These are phyloP conservation scores for Diarsia dahlii DNA, from an alignment of 2,888 invertebrate species.

Conservation along the genomic window DNA sequence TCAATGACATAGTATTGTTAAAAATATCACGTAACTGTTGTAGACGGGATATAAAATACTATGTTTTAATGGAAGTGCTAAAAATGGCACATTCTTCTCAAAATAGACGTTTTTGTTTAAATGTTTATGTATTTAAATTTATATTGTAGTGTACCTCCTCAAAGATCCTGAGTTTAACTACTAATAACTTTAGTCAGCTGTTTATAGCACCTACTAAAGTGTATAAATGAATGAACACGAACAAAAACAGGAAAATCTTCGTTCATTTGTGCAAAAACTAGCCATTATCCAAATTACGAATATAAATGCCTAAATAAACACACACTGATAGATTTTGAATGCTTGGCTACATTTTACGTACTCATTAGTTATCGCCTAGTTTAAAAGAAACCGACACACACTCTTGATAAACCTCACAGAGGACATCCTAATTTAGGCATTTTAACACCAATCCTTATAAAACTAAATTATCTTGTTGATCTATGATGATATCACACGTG, in stretches of 20 bases:
- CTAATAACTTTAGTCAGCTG: too few species aligned
- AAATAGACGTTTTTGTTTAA: slow-evolving; percentile 11
- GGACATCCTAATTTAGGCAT: slow-evolving; percentile 29
- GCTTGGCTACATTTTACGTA: background rate
- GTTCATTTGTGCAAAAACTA: background rate
- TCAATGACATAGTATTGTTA: slow-evolving; percentile 10
- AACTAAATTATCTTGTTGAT: slow-evolving; percentile 17
- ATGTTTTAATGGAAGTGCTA: slow-evolving; percentile 22
- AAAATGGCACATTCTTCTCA: slow-evolving; percentile 5
- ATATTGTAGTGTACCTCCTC: background rate
- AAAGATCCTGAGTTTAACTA: background rate
- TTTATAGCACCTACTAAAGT: background rate
- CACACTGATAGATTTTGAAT: background rate
- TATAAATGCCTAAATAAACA: background rate
- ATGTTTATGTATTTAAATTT: background rate
- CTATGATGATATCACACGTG: slow-evolving; percentile 45
- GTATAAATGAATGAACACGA: background rate
- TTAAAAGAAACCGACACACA: background rate
- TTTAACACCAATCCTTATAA: background rate
- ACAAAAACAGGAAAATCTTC: background rate
- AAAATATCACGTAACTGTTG: slow-evolving; percentile 1
- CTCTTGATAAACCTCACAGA: slow-evolving; percentile 10
- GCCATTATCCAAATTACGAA: background rate
- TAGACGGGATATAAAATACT: background rate
- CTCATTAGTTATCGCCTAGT: background rate